Conservation (phyloP, 2,888 invertebrate genomes). For the Athrips mouffetella region DNA sequence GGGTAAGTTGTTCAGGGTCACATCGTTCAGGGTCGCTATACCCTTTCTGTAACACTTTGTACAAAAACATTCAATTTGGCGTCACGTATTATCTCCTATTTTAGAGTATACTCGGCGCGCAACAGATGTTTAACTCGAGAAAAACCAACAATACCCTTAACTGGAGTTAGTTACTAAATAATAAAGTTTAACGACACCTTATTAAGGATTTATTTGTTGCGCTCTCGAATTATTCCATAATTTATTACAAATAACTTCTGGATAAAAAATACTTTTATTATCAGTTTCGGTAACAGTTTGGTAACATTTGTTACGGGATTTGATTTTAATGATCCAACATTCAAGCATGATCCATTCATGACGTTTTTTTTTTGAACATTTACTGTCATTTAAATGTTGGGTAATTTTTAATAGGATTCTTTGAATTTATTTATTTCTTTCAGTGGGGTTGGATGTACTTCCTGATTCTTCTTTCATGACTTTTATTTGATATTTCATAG, state of each 20-base stretch:
- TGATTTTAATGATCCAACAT: slow-evolving; percentile 60
- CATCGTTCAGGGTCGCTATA: too few species aligned
- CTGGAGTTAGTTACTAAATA: slow-evolving; percentile 69
- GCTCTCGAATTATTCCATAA: slow-evolving; percentile 67
- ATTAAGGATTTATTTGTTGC: slow-evolving; percentile 75
- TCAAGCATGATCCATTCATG: slow-evolving; percentile 24
- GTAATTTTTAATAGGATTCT: slow-evolving; percentile 58
- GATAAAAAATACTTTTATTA: slow-evolving; percentile 40
- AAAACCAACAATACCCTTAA: slow-evolving; percentile 63
- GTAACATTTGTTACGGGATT: slow-evolving; percentile 62
- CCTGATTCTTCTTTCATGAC: neutral
- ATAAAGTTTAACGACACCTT: slow-evolving; percentile 71
- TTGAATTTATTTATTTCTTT: slow-evolving; percentile 44
- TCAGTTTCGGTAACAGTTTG: slow-evolving; percentile 34
- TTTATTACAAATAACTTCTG: slow-evolving; percentile 74
- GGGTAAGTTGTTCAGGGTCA: too few species aligned
- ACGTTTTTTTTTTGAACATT: slow-evolving; percentile 21
- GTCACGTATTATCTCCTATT: slow-evolving; percentile 39
- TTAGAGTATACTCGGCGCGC: slow-evolving; percentile 33
- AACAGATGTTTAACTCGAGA: slow-evolving; percentile 63
- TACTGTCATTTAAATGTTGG: slow-evolving; percentile 41
- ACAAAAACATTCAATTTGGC: too few species aligned
- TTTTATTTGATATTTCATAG: neutral
- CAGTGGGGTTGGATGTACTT: slow-evolving; percentile 17
- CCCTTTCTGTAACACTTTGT: too few species aligned